phyloP scores from a whole-genome alignment of 1,140 invertebrate genomes.

The Penaeus vannamei region DNA sequence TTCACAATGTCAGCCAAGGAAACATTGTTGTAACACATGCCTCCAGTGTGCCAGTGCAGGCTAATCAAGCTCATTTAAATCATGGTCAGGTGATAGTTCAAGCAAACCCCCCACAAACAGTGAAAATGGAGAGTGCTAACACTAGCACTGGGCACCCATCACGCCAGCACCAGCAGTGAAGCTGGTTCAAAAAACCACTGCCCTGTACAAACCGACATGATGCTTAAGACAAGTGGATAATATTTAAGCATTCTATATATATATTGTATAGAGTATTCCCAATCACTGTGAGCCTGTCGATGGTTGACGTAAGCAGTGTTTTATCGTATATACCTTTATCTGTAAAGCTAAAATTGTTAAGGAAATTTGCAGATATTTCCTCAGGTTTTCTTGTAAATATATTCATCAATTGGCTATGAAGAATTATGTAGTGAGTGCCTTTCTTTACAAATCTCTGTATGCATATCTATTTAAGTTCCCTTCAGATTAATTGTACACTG shows the following conservation, averaged over 20 bases:
- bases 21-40: slow-evolving; percentile 42
- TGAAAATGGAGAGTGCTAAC: slow-evolving; percentile 46
- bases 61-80: slow-evolving; percentile 5
- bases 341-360: slow-evolving; percentile 43
- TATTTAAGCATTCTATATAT: slow-evolving; percentile 55
- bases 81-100: slow-evolving; percentile 54
- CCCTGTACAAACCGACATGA: slow-evolving; percentile 50
- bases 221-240: slow-evolving; percentile 34
- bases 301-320: slow-evolving; percentile 39
- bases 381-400: slow-evolving; percentile 61
- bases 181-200: slow-evolving; percentile 12
- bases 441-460: slow-evolving; percentile 56
- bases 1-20: slow-evolving; percentile 36
- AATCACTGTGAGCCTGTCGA: slow-evolving; percentile 1
- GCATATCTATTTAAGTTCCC: slow-evolving; percentile 40
- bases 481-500: background rate
- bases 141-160: background rate
- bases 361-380: slow-evolving; percentile 49
- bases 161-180: slow-evolving; percentile 46
- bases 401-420: slow-evolving; percentile 33
- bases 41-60: slow-evolving; percentile 35
- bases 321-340: slow-evolving; percentile 35
- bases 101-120: slow-evolving; percentile 14
- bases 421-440: slow-evolving; percentile 58
- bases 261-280: slow-evolving; percentile 38